Base-by-base conservation (phyloP, 2,113 vertebrate species). In the Mastomys coucha region DNA sequence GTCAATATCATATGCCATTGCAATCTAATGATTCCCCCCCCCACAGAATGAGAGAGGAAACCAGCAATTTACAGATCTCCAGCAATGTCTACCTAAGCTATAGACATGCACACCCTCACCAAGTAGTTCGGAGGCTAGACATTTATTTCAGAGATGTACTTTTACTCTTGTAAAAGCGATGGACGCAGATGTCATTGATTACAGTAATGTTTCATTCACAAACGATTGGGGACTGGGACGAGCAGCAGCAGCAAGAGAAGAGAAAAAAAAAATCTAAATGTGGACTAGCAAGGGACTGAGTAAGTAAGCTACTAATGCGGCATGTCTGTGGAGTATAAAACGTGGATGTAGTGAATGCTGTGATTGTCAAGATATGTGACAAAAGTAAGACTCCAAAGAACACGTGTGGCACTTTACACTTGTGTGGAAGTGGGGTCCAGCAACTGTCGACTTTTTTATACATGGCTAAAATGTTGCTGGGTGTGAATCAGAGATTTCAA, bases 81-180 rank as follows among this genome's bases (percentile, higher is more conserved):
- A 89, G 67, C 53, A 49, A 24, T 28, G 91, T 86, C 81, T 82
- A 11, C 77, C 89, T 24, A 92, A 96, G 60, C 86, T 53, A 36
- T 49, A 36, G 69, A 77, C 13, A 31, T 12, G 26, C 36, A 65
- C 20, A 65, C 31, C 36, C 39, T 89, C 72, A 77, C 58, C 9
- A 13, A 95, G 72, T 56, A 60, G 77, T 91, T 91, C 22, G 36
- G 92, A 92, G 45, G 51, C 77, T 85, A 87, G 85, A 92, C 67
- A 92, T 81, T 49, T 26, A 82, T 78, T 39, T 10, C 51, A 33
- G 20, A 67, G 31, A 85, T n/a, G 33, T 1, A 20, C 53, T 65
- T 60, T 33, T 2, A 56, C 20, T 53, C 91, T 92, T 81, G 87
- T 39, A 73, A 88, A 92, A 76, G n/a, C 22, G 72, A 93, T 42